These are phyloP conservation scores for Scarus forsteni DNA, from an alignment of 2,797 vertebrate genomes.

Conservation along the genomic window DNA sequence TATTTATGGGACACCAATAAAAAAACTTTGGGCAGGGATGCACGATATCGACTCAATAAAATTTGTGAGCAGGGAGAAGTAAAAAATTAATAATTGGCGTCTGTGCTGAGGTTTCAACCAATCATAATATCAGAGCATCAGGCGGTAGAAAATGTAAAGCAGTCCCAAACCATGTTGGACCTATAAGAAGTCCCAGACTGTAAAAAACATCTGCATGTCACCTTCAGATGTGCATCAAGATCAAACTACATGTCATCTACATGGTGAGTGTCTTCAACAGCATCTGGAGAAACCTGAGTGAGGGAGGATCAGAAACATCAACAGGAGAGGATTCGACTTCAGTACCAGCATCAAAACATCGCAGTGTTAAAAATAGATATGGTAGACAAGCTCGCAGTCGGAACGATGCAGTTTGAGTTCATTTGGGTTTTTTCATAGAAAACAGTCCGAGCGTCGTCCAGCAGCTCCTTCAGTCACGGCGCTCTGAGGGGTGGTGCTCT, in stretches of 20 bases:
- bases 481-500: too few species aligned
- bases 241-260: background rate
- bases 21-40: background rate
- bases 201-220: too few species aligned
- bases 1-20: background rate
- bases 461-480: constrained; percentile 30
- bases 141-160: too few species aligned
- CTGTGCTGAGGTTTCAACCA: too few species aligned
- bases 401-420: constrained; percentile 75
- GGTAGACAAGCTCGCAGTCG: constrained; percentile 73
- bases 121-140: too few species aligned
- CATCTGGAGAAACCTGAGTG: constrained; percentile 81
- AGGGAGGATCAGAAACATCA: constrained; percentile 22
- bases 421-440: constrained; percentile 62
- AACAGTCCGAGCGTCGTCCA: constrained; percentile 45
- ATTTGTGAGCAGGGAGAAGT: too few species aligned
- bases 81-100: too few species aligned
- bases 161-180: too few species aligned
- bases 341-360: constrained; percentile 56
- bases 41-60: too few species aligned
- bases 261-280: constrained; percentile 51
- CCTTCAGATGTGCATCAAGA: background rate
- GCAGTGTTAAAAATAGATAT: constrained; percentile 83
- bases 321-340: constrained; percentile 28
- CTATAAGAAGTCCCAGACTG: too few species aligned